These are phyloP conservation scores for Xyrauchen texanus DNA, from an alignment of 2,113 vertebrate species.

Conservation along the genomic window DNA sequence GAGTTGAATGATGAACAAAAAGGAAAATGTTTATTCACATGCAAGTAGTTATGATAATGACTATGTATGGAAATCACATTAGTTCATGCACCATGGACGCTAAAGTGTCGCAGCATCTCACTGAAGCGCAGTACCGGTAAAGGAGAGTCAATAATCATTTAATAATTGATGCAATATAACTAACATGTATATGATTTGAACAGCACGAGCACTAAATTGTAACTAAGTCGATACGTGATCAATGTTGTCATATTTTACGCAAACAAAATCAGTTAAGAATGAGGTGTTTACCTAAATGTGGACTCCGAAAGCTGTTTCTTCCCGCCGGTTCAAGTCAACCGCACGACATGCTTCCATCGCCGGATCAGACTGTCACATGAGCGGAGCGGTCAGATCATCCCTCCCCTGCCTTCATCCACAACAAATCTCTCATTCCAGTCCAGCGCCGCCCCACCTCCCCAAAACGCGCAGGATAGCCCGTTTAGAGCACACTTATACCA, in stretches of 20 bases:
- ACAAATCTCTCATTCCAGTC: constrained; percentile 52
- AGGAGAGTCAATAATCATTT: too few species aligned
- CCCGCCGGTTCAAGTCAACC: constrained; percentile 58
- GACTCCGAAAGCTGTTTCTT: not conserved
- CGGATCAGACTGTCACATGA: constrained; percentile 59
- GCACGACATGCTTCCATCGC: constrained; percentile 63
- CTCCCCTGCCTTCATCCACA: too few species aligned
- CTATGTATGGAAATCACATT: too few species aligned
- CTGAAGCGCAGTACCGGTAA: too few species aligned
- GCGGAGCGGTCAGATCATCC: constrained; percentile 23
- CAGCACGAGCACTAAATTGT: not conserved
- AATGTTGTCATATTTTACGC: not conserved
- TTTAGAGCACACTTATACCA: not conserved
- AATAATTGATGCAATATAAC: too few species aligned
- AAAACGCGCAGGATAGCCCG: not conserved
- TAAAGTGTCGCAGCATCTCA: too few species aligned
- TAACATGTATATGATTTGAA: not conserved
- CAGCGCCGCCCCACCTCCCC: constrained; percentile 38
- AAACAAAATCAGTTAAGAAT: not conserved
- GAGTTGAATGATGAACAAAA: not conserved
- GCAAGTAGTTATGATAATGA: not conserved
- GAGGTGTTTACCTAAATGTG: constrained; percentile 59
- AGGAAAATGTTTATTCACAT: constrained; percentile 20
- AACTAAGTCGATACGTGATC: not conserved
- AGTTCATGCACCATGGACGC: too few species aligned